phyloP scores from a whole-genome alignment of 2,888 invertebrate species.

The Camponotus fellah region DNA sequence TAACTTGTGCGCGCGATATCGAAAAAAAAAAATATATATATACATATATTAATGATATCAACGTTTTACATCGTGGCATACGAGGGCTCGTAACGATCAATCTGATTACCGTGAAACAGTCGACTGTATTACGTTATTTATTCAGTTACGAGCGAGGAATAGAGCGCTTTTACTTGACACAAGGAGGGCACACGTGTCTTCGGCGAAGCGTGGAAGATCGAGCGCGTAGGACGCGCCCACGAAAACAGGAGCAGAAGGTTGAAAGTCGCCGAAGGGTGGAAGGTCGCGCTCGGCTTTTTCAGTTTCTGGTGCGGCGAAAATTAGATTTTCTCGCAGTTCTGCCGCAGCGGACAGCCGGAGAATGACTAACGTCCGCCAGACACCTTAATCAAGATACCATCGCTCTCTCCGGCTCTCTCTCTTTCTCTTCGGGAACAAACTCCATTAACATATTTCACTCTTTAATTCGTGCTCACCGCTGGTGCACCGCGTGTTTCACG shows the following conservation, averaged over 20 bases:
- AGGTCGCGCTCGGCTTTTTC: conserved; percentile 69
- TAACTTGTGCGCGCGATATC: neutral
- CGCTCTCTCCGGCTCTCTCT: conserved; percentile 51
- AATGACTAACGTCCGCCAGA: conserved; percentile 78
- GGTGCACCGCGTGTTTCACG: conserved; percentile 79
- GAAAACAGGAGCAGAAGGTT: conserved; percentile 38
- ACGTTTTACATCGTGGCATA: conserved; percentile 2
- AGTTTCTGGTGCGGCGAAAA: conserved; percentile 75
- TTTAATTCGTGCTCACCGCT: conserved; percentile 78
- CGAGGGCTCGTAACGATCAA: neutral
- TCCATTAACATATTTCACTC: conserved; percentile 83
- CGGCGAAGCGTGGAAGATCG: conserved; percentile 67
- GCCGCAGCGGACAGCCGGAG: conserved; percentile 59
- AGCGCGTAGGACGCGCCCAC: conserved; percentile 52
- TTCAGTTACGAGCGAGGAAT: conserved; percentile 17
- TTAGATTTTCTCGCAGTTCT: conserved; percentile 78
- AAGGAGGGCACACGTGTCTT: conserved; percentile 51
- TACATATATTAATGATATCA: neutral
- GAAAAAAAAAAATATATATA: neutral
- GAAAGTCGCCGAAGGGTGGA: conserved; percentile 42
- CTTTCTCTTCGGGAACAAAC: conserved; percentile 66
- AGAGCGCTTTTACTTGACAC: conserved; percentile 27
- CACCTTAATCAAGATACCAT: conserved; percentile 83
- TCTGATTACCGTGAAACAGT: neutral
- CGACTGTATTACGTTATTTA: neutral